Conservation (phyloP, 2,797 vertebrate genomes). For the Arctocebus calabarensis region DNA sequence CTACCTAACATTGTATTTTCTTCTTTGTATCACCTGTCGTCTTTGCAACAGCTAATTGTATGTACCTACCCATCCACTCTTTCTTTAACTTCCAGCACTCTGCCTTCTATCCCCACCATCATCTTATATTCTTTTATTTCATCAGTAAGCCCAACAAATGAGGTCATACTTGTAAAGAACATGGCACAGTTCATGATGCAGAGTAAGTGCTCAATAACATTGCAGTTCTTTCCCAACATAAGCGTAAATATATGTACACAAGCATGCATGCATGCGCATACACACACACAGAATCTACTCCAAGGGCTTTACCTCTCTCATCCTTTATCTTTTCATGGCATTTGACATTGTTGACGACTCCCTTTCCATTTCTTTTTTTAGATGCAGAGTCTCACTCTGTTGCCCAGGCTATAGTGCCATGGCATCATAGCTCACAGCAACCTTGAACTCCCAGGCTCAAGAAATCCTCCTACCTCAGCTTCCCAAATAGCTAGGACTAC, state of each 20-base stretch:
- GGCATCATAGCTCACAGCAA: too few species aligned
- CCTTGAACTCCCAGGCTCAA: too few species aligned
- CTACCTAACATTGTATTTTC: neutral
- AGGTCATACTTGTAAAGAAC: neutral
- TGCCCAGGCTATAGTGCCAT: too few species aligned
- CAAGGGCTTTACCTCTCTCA: constrained; percentile 14
- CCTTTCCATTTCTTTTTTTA: neutral
- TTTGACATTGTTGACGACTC: neutral
- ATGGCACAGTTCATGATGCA: neutral
- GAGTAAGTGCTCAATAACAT: neutral
- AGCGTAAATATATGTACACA: neutral
- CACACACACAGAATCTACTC: neutral
- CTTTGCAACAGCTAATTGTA: neutral
- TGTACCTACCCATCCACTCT: neutral
- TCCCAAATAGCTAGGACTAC: too few species aligned
- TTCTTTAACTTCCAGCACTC: constrained; percentile 14
- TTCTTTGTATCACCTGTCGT: constrained; percentile 25
- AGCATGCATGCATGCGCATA: too few species aligned
- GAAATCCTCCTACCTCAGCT: too few species aligned
- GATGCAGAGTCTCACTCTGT: too few species aligned
- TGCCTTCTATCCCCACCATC: neutral
- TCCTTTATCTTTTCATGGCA: neutral
- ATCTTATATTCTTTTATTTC: constrained; percentile 18
- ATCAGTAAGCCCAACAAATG: constrained; percentile 5
- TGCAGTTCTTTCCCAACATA: constrained; percentile 16